Evolutionary conservation across 2,797 vertebrate genomes (phyloP), one percentile per base, ranked within the genome.

Genomic region (Chelon auratus): DNA sequence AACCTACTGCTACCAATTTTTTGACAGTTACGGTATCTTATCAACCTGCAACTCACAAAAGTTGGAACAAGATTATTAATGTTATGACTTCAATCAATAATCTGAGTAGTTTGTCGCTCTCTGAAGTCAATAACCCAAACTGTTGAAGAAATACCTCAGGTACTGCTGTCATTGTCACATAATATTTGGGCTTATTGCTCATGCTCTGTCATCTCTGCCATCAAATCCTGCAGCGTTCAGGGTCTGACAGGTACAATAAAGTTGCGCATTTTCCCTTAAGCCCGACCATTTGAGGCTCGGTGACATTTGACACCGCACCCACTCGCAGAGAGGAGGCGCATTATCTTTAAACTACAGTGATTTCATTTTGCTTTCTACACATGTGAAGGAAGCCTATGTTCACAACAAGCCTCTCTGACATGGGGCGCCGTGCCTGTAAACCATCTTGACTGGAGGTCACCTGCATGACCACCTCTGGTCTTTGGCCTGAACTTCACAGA

Each of bases 401-500:
- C 64, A 13, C 62, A 2, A 26, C 67, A 43, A 45, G 72, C 26
- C 58, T 55, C 30, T 14, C 22, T 65, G 62, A 77, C 51, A 48
- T 4, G 17, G 18, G 36, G 39, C 9, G 30, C 39, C 48, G 48
- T 47, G n/a, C 1, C 33, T 42, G 58, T 64, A 26, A 53, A 62
- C 69, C 6, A 18, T 79, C 54, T 78, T 65, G 73, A 68, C 54
- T 13, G 20, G 36, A 55, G 60, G 57, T 83, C 68, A 64, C 45
- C 56, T 40, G 40, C 15, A 9, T 18, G 48, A 66, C 74, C 76
- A 81, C 69, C 55, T 70, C 61, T 73, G 68, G 33, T 72, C 71
- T 69, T 62, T 60, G 69, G 54, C 54, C 58, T 68, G 47, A 81
- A 81, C 79, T 83, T 82, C 11, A 82, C 54, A 48, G 72, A 75